Conservation (phyloP, 1,140 invertebrate species). For the Drosophila sturtevanti region DNA sequence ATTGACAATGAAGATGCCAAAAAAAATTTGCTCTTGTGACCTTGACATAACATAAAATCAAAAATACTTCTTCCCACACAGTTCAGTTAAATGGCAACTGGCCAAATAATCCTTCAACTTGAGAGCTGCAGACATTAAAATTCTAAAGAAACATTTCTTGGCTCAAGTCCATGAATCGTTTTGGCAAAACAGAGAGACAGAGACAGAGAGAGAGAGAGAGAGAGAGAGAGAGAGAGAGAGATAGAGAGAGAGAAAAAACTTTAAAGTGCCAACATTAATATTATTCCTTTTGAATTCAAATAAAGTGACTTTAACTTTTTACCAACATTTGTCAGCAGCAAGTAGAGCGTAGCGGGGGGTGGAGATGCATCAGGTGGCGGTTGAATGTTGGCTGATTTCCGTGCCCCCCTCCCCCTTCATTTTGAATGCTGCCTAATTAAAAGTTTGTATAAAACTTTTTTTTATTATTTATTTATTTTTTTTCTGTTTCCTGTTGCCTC, state of each 20-base stretch:
- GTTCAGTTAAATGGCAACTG: neutral
- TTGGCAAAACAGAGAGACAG: too few species aligned
- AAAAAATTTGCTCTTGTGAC: neutral
- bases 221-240: neutral
- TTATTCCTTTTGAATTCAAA: neutral
- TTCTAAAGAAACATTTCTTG: too few species aligned
- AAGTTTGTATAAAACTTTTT: conserved; percentile 63
- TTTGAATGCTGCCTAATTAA: conserved; percentile 64
- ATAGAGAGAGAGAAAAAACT: neutral
- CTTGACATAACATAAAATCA: neutral
- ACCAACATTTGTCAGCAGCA: neutral
- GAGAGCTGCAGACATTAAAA: too few species aligned
- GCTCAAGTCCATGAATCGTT: too few species aligned
- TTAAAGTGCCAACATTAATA: conserved; percentile 8
- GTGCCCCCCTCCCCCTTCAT: neutral
- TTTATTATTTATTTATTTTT: conserved; percentile 10
- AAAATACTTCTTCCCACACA: neutral
- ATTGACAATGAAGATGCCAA: neutral
- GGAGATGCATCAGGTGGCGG: conserved; percentile 1
- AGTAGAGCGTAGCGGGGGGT: neutral
- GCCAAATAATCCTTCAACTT: neutral
- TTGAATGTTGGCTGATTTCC: conserved; percentile 19
- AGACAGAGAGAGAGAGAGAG: too few species aligned
- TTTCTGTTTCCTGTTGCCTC: conserved; percentile 19
- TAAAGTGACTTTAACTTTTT: neutral